Base-by-base conservation (phyloP, 1,140 invertebrate species). In the Condylostylus longicornis region DNA sequence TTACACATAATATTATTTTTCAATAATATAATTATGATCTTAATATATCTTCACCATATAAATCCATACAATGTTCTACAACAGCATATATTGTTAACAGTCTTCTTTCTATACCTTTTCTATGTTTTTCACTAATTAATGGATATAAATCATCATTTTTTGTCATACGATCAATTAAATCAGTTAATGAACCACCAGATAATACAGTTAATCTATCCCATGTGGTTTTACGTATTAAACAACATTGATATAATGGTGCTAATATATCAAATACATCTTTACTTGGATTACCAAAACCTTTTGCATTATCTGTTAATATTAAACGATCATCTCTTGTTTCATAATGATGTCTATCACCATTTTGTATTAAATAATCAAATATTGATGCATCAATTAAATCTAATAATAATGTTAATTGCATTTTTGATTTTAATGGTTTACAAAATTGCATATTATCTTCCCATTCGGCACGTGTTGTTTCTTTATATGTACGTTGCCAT, bases 361-460 rank as follows among this genome's bases (percentile, higher is more conserved):
- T 96, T 57, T 88, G 86, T 56, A 93, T 80, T 2, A 96, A 64
- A 63, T 89, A 96, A 64, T 96, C 90, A 58, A 95, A 90, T 42
- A 94, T 75, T 2, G 84, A 67, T 12, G 77, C 74, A 61, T 94
- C 89, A 36, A 94, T 71, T 25, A 95, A 66, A 63, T 95, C 87
- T 33, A 91, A 63, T 18, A 95, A 60, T 30, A 78, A 66, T 42
- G 67, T 71, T 19, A 62, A 68, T 36, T 64, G 63, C 35, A 74
- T 45, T 46, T 65, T 66, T 28, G 53, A 61, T 38, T 64, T 68
- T 1, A 75, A 53, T 42, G 62, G 50, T 37, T 71, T 74, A 46
- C n/a, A 38, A 53, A 51, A 62, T 57, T 72, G 64, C 45, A 71
- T 65, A 52, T 86, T 72, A 15, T 61, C 65, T 64, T 91, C 81